phyloP scores from a whole-genome alignment of 2,113 vertebrate species.

The Pagrus major region DNA sequence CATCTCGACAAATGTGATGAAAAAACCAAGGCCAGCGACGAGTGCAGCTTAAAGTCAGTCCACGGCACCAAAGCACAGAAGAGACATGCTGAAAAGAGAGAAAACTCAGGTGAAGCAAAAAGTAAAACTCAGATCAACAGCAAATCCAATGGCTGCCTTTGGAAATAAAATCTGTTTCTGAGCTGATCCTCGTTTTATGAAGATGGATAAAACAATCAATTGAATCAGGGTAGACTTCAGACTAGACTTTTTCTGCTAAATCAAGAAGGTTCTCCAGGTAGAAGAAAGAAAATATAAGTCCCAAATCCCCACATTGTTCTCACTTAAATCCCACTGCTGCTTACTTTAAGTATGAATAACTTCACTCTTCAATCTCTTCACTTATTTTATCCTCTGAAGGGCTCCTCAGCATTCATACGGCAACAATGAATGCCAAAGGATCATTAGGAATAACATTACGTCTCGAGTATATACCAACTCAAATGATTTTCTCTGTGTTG shows the following conservation, averaged over 20 bases:
- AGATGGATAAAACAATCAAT: slow-evolving; percentile 8
- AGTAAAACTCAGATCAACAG: slow-evolving; percentile 5
- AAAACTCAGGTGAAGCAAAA: not conserved
- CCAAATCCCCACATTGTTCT: slow-evolving; percentile 11
- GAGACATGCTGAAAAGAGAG: not conserved
- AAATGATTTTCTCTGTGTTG: not conserved
- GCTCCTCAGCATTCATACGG: not conserved
- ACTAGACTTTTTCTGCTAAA: not conserved
- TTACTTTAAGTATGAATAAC: not conserved
- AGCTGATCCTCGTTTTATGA: slow-evolving; percentile 8
- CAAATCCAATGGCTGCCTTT: slow-evolving; percentile 10
- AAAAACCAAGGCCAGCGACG: not conserved
- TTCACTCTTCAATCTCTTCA: slow-evolving; percentile 3
- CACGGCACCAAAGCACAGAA: not conserved
- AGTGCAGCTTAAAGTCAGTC: not conserved
- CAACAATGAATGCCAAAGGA: not conserved
- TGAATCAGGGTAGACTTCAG: not conserved
- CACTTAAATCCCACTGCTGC: not conserved
- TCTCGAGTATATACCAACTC: not conserved
- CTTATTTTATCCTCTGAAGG: not conserved
- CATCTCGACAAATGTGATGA: not conserved
- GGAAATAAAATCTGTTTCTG: slow-evolving; percentile 5
- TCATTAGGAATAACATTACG: not conserved
- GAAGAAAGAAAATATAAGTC: not conserved
- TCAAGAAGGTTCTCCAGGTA: not conserved